These are phyloP conservation scores for Junonia oenone DNA, from an alignment of 2,888 invertebrate species.

Conservation along the genomic window DNA sequence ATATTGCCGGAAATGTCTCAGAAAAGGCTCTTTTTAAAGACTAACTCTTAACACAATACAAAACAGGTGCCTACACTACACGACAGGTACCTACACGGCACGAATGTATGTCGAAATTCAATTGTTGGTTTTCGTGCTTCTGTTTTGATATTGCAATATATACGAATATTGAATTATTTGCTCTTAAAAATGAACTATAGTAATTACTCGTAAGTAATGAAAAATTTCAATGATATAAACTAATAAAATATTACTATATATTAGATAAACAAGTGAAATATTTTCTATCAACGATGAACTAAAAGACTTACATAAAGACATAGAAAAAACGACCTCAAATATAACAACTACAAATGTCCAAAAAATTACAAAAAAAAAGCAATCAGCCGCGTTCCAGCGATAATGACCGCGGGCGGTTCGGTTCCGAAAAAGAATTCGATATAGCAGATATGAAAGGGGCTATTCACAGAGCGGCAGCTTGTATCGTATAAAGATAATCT, in stretches of 20 bases:
- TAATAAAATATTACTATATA: not conserved
- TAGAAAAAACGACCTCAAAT: constrained; percentile 19
- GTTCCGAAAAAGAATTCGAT: constrained; percentile 56
- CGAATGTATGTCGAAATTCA: too few species aligned
- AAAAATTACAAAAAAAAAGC: constrained; percentile 30
- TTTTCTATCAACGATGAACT: not conserved
- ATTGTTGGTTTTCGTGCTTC: too few species aligned
- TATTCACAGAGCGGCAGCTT: constrained; percentile 57
- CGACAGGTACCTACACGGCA: too few species aligned
- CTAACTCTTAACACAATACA: too few species aligned
- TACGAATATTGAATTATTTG: too few species aligned
- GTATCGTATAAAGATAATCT: constrained; percentile 72
- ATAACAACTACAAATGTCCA: constrained; percentile 24
- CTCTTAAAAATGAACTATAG: too few species aligned
- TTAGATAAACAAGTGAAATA: not conserved
- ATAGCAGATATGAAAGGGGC: constrained; percentile 56
- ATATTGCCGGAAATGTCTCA: too few species aligned
- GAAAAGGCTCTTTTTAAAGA: too few species aligned
- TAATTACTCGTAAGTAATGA: too few species aligned
- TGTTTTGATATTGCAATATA: too few species aligned
- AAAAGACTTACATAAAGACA: not conserved
- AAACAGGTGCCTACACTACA: too few species aligned
- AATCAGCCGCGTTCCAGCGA: constrained; percentile 41
- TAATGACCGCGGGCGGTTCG: constrained; percentile 53
- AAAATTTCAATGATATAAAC: not conserved